These are phyloP conservation scores for Bucorvus abyssinicus DNA, from an alignment of 2,797 vertebrate species.

Conservation along the genomic window DNA sequence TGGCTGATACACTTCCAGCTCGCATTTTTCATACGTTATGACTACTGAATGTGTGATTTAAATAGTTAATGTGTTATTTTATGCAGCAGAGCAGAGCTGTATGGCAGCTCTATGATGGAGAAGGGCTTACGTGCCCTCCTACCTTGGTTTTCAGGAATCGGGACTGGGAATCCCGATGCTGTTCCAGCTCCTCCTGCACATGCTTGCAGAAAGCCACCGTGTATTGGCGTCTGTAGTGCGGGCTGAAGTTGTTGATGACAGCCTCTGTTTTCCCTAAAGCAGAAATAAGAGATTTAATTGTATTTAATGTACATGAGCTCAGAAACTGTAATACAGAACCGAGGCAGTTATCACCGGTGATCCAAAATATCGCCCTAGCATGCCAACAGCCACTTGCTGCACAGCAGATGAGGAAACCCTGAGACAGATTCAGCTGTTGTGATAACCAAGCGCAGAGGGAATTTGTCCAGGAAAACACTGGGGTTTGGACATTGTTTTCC, in stretches of 20 bases:
- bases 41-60: background rate
- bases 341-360: background rate
- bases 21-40: background rate
- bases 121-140: background rate
- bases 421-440: background rate
- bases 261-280: conserved; percentile 81
- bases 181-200: conserved; percentile 84
- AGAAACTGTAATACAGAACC: background rate
- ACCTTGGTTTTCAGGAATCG: conserved; percentile 86
- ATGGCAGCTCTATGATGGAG: background rate
- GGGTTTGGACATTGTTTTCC: background rate
- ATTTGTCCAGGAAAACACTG: background rate
- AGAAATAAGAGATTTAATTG: background rate
- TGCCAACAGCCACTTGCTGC: background rate
- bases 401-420: background rate
- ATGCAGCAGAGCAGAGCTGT: background rate
- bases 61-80: background rate
- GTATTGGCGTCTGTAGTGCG: conserved; percentile 86
- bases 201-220: conserved; percentile 81
- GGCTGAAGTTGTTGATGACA: conserved; percentile 82
- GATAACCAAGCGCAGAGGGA: background rate
- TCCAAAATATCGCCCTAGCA: accelerated
- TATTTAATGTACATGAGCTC: background rate
- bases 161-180: conserved; percentile 75
- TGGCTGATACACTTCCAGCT: background rate